Evolutionary conservation across 92 coral and sea anemone genomes (phyloP).

Genomic region (Heteractis magnifica): DNA sequence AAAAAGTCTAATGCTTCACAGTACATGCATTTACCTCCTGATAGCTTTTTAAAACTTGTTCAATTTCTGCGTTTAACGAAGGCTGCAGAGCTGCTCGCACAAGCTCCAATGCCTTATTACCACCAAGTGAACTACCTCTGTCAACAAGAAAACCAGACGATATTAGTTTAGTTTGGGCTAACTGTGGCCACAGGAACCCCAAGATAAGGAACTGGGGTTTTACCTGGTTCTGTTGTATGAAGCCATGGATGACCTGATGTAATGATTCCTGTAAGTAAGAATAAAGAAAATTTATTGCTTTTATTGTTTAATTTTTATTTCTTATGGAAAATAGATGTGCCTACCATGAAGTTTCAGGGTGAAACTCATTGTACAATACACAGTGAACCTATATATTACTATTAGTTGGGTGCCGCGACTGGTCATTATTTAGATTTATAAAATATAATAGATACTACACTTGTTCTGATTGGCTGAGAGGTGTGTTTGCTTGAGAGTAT

Average conservation of each 20-base stretch:
- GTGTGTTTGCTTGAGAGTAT: too few relatives aligned
- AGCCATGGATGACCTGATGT: slow-evolving; percentile 66
- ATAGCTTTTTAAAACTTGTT: slow-evolving; percentile 83
- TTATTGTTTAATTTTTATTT: too few relatives aligned
- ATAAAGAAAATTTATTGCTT: neutral
- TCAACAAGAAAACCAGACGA: neutral
- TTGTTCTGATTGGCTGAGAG: too few relatives aligned
- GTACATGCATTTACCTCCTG: slow-evolving; percentile 67
- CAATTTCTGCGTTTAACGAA: slow-evolving; percentile 90
- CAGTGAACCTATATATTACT: too few relatives aligned
- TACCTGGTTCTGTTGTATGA: slow-evolving; percentile 75
- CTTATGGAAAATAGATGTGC: neutral
- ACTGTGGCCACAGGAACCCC: slow-evolving; percentile 23
- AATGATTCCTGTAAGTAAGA: slow-evolving; percentile 45
- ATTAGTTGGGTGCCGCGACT: too few relatives aligned
- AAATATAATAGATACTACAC: too few relatives aligned
- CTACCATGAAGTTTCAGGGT: too few relatives aligned
- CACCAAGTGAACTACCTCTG: slow-evolving; percentile 93
- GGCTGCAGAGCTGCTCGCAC: slow-evolving; percentile 98
- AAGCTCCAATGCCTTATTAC: slow-evolving; percentile 87
- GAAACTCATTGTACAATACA: too few relatives aligned
- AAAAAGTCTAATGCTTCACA: neutral
- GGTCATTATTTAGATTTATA: too few relatives aligned
- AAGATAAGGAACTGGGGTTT: neutral
- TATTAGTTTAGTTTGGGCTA: neutral